Evolutionary conservation across 2,113 vertebrate genomes (phyloP).

Genomic region (Pogona vitticeps): DNA sequence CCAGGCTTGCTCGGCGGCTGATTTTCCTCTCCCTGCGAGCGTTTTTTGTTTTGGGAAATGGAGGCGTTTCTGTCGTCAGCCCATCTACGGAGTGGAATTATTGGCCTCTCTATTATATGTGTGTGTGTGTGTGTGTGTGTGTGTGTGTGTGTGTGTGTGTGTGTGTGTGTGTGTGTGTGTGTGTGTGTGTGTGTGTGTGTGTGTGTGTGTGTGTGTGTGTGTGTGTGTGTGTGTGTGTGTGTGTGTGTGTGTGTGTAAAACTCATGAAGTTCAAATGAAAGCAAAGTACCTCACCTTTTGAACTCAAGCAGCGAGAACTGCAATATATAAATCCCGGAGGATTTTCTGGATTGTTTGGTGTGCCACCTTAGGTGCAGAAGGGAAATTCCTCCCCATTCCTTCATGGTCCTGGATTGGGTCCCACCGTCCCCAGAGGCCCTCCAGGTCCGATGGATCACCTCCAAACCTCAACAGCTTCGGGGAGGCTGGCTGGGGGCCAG

Average conservation of each 20-base stretch:
- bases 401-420: background rate
- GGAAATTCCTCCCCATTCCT: background rate
- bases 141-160: too few species aligned
- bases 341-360: background rate
- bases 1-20: conserved; percentile 49
- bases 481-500: background rate
- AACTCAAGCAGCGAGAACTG: conserved; percentile 33
- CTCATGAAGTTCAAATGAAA: conserved; percentile 8
- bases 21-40: conserved; percentile 56
- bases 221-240: too few species aligned
- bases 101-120: conserved; percentile 25
- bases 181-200: too few species aligned
- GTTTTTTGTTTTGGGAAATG: conserved; percentile 59
- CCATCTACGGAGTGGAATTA: conserved; percentile 52
- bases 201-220: too few species aligned
- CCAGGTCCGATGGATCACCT: background rate
- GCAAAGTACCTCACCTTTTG: conserved; percentile 66
- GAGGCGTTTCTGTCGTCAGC: conserved; percentile 65
- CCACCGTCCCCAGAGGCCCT: background rate
- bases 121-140: too few species aligned
- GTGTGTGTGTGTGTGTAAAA: too few species aligned
- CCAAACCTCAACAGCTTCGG: background rate
- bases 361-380: background rate
- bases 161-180: too few species aligned
- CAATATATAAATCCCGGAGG: conserved; percentile 25